These are phyloP conservation scores for Sturnira hondurensis DNA, from an alignment of 2,113 vertebrate genomes.

Conservation along the genomic window DNA sequence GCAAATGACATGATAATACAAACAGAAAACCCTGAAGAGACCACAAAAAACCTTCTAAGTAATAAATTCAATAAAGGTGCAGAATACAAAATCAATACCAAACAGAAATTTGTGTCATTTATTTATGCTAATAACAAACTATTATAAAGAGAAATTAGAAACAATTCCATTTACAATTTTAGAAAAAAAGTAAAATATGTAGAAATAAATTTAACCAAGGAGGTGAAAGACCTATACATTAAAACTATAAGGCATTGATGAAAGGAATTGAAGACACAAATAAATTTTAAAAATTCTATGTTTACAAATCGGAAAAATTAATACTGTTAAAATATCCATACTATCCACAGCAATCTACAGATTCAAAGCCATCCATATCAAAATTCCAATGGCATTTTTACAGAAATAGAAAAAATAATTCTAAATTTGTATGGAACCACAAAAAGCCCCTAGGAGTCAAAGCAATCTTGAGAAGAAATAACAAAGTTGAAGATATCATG, in stretches of 20 bases:
- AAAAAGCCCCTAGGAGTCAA: not conserved
- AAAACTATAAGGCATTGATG: not conserved
- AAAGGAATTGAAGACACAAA: not conserved
- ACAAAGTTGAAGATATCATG: not conserved
- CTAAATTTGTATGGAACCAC: not conserved
- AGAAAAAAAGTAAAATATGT: not conserved
- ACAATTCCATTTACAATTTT: not conserved
- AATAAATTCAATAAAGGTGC: not conserved
- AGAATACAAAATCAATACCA: not conserved
- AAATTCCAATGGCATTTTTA: not conserved
- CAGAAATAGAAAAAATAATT: not conserved
- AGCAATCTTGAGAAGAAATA: not conserved
- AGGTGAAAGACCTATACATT: not conserved
- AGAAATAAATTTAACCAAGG: not conserved
- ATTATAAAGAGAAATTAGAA: not conserved
- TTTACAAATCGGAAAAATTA: not conserved
- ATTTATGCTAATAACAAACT: not conserved
- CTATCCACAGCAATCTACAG: not conserved
- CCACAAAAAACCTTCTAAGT: not conserved
- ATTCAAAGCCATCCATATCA: not conserved
- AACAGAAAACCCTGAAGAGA: not conserved
- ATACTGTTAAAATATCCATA: not conserved
- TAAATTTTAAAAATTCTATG: not conserved
- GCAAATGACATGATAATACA: not conserved
- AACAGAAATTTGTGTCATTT: not conserved